These are phyloP conservation scores for Sternotherus odoratus DNA, from an alignment of 2,797 vertebrate genomes.

Conservation along the genomic window DNA sequence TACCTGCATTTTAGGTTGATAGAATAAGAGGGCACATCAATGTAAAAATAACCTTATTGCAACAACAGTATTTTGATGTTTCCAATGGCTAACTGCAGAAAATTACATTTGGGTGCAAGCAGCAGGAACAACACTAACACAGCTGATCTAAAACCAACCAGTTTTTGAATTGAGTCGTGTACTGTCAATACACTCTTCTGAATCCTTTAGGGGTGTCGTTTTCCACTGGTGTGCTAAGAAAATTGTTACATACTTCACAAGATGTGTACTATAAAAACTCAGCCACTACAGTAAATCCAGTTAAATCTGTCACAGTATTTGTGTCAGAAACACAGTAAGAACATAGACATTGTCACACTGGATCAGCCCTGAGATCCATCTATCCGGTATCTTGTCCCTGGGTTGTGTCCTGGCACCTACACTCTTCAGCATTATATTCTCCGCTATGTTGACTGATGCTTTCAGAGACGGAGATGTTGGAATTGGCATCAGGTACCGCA, in stretches of 20 bases:
- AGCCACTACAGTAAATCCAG: not conserved
- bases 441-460: too few relatives aligned
- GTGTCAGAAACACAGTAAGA: not conserved
- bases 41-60: too few relatives aligned
- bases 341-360: not conserved
- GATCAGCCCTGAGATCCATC: not conserved
- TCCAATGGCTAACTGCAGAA: not conserved
- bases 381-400: not conserved
- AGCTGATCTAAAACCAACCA: not conserved
- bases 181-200: constrained; percentile 25
- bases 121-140: constrained; percentile 6
- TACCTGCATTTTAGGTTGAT: not conserved
- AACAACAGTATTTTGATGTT: not conserved
- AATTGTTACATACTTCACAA: not conserved
- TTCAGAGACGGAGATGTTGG: too few relatives aligned
- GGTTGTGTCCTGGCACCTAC: too few relatives aligned
- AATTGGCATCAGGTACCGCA: too few relatives aligned
- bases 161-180: not conserved
- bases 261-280: not conserved
- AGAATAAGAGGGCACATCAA: not conserved
- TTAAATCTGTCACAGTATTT: not conserved
- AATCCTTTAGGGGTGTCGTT: not conserved
- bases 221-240: constrained; percentile 19
- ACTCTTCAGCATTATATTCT: too few relatives aligned
- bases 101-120: not conserved